Base-by-base conservation (phyloP, 2,113 vertebrate species). In the Cololabis saira region DNA sequence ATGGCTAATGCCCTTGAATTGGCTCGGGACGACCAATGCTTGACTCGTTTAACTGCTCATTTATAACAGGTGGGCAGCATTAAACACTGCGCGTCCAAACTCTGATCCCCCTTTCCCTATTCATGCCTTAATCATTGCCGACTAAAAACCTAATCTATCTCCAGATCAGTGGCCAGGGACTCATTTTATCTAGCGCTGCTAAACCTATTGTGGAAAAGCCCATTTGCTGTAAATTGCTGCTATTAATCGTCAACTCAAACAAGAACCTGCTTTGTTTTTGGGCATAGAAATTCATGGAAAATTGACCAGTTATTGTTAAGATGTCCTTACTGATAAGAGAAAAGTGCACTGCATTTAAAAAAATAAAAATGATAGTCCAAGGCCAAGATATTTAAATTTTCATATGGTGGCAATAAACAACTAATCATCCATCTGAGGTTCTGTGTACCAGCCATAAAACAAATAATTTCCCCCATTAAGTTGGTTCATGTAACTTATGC, bases 141-240 rank as follows among this genome's bases (percentile, higher is more conserved):
- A 84, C 85, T 88, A 81, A 89, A 88, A 89, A 80, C 80, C 80
- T 84, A 89, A 90, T 85, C 83, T 85, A 67, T 86, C 89, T 90
- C 80, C 86, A 89, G 84, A 90, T 90, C 89, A 90, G 86, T 81
- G 84, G 81, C 86, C 82, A 79, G 84, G 84, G 89, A 90, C 84
- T 78, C 77, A 83, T 89, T 89, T 88, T 85, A 83, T 86, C 87
- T 78, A 65, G 82, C 80, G 66, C 70, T 10, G 63, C 83, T 83
- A 89, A 90, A 89, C 87, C 88, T 87, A 85, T 87, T 87, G 78
- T 82, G 78, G 80, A 67, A 76, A 82, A 88, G 63, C 78, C 83
- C 84, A 90, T 90, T 90, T 89, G 82, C 84, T 76, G 69, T 79
- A 88, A 90, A 85, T 89, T 88, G 82, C 84, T 49, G 82, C 87